Conservation (phyloP, 2,888 invertebrate species). For the Xestoiulus laeticollis region DNA sequence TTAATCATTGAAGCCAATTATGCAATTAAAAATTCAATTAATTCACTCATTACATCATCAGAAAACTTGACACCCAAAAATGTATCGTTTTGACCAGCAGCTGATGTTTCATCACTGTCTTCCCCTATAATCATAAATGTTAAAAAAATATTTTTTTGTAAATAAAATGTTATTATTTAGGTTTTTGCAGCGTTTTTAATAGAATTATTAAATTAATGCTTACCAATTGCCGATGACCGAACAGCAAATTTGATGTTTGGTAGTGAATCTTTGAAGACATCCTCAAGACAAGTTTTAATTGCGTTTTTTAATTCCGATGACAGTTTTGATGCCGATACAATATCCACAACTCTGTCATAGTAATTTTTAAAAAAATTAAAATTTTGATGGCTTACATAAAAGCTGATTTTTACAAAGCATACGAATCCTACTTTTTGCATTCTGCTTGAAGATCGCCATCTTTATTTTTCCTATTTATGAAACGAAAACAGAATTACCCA, state of each 20-base stretch:
- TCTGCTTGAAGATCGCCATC: constrained; percentile 43
- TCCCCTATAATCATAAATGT: constrained; percentile 70
- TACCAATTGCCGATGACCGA: constrained; percentile 50
- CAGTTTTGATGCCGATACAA: not conserved
- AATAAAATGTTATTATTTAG: too few species aligned
- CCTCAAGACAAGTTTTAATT: not conserved
- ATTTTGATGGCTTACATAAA: not conserved
- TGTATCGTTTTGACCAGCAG: constrained; percentile 86
- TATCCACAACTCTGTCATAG: not conserved
- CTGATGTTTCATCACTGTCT: constrained; percentile 80
- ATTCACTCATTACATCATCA: constrained; percentile 57
- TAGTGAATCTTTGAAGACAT: not conserved
- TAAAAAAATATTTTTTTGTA: too few species aligned
- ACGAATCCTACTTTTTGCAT: not conserved
- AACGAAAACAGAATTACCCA: not conserved
- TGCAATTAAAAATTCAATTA: not conserved
- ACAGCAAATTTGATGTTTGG: constrained; percentile 44
- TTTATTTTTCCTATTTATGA: not conserved
- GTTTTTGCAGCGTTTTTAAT: too few species aligned
- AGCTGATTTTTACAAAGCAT: not conserved
- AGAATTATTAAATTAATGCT: not conserved
- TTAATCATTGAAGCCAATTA: not conserved
- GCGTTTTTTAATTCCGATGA: not conserved
- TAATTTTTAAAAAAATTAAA: not conserved
- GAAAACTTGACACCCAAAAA: constrained; percentile 73